phyloP scores from a whole-genome alignment of 2,797 vertebrate species.

The Epinephelus awoara region DNA sequence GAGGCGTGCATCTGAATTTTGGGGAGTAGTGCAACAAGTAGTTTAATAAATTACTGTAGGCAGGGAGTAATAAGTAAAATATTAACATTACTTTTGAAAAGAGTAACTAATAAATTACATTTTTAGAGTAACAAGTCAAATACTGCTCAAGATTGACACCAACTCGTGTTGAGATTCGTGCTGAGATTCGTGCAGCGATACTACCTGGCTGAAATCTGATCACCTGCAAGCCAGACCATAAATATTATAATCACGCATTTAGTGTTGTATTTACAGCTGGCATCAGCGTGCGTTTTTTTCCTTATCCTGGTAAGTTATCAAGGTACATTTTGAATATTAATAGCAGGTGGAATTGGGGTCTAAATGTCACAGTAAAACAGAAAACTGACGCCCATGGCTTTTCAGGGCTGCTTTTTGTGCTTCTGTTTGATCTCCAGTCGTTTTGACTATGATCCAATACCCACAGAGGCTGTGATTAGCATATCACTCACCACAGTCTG shows the following conservation, averaged over 20 bases:
- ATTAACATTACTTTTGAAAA: too few species aligned
- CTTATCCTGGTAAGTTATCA: background rate
- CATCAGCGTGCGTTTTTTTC: background rate
- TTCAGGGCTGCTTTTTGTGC: slow-evolving; percentile 39
- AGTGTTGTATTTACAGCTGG: background rate
- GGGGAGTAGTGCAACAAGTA: too few species aligned
- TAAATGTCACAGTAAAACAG: slow-evolving; percentile 26
- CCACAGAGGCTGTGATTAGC: slow-evolving; percentile 71
- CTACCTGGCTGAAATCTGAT: background rate
- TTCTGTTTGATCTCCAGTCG: slow-evolving; percentile 63
- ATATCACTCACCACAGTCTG: slow-evolving; percentile 73
- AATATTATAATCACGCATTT: background rate
- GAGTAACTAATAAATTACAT: too few species aligned
- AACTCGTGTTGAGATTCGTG: background rate
- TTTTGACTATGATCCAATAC: slow-evolving; percentile 61
- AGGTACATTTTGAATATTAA: background rate
- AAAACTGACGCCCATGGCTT: slow-evolving; percentile 27
- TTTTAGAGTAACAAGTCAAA: too few species aligned
- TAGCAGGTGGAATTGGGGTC: background rate
- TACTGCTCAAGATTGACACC: background rate
- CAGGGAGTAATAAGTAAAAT: too few species aligned
- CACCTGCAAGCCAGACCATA: background rate
- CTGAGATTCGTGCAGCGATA: background rate
- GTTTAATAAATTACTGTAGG: too few species aligned
- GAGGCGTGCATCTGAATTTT: too few species aligned